Percentiles rank a stretch among this genome's conserved stretches.
phyloP scores from a whole-genome alignment of 35 echinoderm and acorn worm species.

The Lytechinus pictus region DNA sequence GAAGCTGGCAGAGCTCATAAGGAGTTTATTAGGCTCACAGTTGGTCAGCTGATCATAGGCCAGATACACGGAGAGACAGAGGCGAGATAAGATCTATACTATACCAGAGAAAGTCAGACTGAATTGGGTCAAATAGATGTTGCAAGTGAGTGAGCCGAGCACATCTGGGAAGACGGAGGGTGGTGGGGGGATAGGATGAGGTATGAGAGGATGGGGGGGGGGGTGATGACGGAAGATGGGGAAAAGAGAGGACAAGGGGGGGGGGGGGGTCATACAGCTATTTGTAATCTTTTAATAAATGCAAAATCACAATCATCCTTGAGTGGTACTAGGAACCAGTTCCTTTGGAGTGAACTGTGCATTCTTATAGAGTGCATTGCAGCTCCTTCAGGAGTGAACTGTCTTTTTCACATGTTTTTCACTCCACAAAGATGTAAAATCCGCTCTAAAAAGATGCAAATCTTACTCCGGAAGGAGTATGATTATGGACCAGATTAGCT shows the following conservation, averaged over 20 bases:
- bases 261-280: neutral
- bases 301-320: too few relatives aligned
- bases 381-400: too few relatives aligned
- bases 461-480: too few relatives aligned
- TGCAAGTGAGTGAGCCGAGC: neutral
- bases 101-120: neutral
- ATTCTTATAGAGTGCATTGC: too few relatives aligned
- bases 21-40: conserved; percentile 28
- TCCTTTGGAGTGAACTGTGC: too few relatives aligned
- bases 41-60: neutral
- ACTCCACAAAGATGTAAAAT: too few relatives aligned
- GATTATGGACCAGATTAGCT: too few relatives aligned
- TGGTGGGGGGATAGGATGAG: neutral
- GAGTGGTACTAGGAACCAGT: too few relatives aligned
- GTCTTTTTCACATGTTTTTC: too few relatives aligned
- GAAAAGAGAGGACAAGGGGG: neutral
- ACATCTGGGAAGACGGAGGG: neutral
- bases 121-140: neutral
- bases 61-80: neutral
- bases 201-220: neutral
- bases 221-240: too few relatives aligned
- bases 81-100: neutral
- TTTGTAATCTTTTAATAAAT: too few relatives aligned
- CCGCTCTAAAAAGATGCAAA: too few relatives aligned
- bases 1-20: neutral